Evolutionary conservation across 2,797 vertebrate genomes (phyloP), one percentile per base, ranked within the genome.

Genomic region (Danio aesculapii): DNA sequence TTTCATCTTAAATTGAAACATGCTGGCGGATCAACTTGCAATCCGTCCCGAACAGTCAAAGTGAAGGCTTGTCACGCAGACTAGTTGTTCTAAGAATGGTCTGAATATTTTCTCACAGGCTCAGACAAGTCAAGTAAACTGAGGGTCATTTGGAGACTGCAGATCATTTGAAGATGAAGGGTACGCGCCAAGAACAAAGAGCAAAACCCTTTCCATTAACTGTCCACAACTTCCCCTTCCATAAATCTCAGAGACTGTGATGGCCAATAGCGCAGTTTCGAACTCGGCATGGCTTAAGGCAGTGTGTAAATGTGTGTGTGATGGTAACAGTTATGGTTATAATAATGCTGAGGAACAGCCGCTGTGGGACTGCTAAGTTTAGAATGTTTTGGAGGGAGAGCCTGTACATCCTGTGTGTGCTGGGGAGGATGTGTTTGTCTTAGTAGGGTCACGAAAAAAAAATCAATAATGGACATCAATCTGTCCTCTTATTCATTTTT

Each of bases 1-100:
- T 90, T 85, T 88, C 73, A 83, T 63, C 84, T 87, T 84, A 90
- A 91, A 91, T 92, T 86, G 87, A 92, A 90, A 85, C 84, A 88
- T 39, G 52, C 59, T 88, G 83, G 88, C 83, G 80, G 87, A 87
- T 84, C 80, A 75, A 17, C 75, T 84, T 83, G 79, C 81, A 84
- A 84, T 70, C 73, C 52, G 14, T 83, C 86, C 75, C 73, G 44
- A 16, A 69, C 63, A 84, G 81, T 62, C 68, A 83, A 81, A 88
- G 82, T 83, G 72, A 70, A 69, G 14, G 53, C 53, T 70, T 68
- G 55, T 53, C 39, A 43, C 44, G 19, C 50, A 61, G 78, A 13
- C 19, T 14, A 30, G 68, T 49, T 61, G 17, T 30, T 19, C 50
- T 21, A 39, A 49, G 14, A 10, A 74, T 16, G 70, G 11, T 78